phyloP scores from a whole-genome alignment of 92 coral and sea anemone species.

The Pocillopora grandis region DNA sequence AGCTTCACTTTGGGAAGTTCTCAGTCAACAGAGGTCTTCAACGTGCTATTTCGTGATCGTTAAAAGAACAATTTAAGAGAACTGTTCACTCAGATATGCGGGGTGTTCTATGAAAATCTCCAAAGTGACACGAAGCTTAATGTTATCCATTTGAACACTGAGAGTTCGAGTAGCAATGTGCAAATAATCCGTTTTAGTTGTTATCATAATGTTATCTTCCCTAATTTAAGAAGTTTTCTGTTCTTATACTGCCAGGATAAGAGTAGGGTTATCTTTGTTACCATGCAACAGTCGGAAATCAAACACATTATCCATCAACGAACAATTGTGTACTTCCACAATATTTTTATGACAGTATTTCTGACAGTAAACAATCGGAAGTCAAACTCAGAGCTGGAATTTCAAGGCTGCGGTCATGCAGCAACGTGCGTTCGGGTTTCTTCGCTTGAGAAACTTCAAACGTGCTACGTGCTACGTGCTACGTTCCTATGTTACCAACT shows the following conservation, averaged over 20 bases:
- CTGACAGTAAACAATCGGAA: neutral
- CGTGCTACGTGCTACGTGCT: too few species aligned
- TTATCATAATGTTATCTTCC: neutral
- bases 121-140: slow-evolving; percentile 1
- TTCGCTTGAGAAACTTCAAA: too few species aligned
- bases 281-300: neutral
- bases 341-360: neutral
- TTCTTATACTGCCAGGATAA: neutral
- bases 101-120: neutral
- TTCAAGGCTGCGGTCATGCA: too few species aligned
- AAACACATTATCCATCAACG: neutral
- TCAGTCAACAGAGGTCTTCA: neutral
- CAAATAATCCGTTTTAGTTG: neutral
- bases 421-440: neutral
- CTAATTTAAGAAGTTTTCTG: neutral
- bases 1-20: neutral
- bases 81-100: neutral
- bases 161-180: neutral
- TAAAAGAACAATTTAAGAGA: neutral
- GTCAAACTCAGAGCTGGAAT: neutral
- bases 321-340: neutral
- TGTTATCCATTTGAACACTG: neutral
- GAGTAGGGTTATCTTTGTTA: neutral
- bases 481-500: too few species aligned
- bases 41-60: neutral